Evolutionary conservation across 2,888 invertebrate genomes (phyloP), one percentile per base, ranked within the genome.

Genomic region (Athalia circularis): DNA sequence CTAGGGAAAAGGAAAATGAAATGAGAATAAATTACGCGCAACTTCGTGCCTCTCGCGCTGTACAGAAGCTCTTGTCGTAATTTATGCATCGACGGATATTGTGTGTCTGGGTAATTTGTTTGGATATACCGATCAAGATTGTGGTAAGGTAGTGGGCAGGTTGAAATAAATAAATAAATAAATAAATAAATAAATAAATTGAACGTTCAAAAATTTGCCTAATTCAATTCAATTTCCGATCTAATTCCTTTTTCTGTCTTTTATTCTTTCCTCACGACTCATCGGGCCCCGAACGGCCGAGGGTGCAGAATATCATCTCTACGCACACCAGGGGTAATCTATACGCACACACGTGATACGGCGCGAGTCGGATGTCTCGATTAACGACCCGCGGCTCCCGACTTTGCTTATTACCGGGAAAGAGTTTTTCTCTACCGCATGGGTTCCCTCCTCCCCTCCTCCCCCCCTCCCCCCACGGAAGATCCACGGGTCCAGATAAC

Each of bases 401-500:
- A 85, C 83, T 83, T 82, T 82, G 84, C 85, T 86, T 84, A 85
- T 84, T 72, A 72, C 84, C 82, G 79, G 80, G 80, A 77, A 83
- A 81, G 84, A 82, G 86, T 87, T 87, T 87, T 87, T 86, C 86
- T 84, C 81, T 80, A 29, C 52, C 64, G 80, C 77, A 79, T 68
- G 29, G 29, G 29, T 29, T 54, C 54, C 7, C 54, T 6, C 7
- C 54, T 6, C 45, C 72, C 80, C 65, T 54, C 54, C n/a, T 54
- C 54, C n/a, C 45, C 72, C 7, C 54, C n/a, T 54, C 54, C n/a
- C 45, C 72, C 80, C 65, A 79, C 57, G 77, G 76, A 80, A 85
- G 87, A 87, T 87, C 81, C 80, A 82, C 79, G 78, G 78, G 77
- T 70, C 50, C 65, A 83, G 87, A 88, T 87, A 87, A 87, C 85